Conservation (phyloP, 2,888 invertebrate species). For the Apotomis betuletana region DNA sequence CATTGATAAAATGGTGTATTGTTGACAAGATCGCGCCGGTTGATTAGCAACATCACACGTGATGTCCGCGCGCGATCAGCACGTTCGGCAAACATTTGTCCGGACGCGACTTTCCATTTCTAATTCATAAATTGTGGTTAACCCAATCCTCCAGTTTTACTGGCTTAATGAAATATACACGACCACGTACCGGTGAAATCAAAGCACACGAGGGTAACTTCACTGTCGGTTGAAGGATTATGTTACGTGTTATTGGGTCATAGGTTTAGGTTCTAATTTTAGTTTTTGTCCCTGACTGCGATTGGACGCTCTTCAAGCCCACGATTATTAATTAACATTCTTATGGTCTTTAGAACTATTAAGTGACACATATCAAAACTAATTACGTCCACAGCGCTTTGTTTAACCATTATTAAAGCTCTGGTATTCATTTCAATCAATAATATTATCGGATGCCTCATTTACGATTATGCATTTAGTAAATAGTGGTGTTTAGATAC, state of each 20-base stretch:
- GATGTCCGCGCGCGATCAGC: conserved; percentile 45
- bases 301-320: too few species aligned
- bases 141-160: conserved; percentile 65
- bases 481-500: too few species aligned
- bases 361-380: too few species aligned
- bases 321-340: too few species aligned
- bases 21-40: neutral
- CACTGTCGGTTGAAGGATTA: neutral
- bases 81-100: conserved; percentile 75
- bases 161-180: conserved; percentile 60
- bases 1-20: neutral
- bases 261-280: too few species aligned
- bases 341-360: too few species aligned
- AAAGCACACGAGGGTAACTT: conserved; percentile 43
- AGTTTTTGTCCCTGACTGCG: too few species aligned
- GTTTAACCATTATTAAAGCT: too few species aligned
- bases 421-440: too few species aligned
- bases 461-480: too few species aligned
- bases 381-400: too few species aligned
- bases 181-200: conserved; percentile 43
- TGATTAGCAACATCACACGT: conserved; percentile 23
- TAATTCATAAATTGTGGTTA: conserved; percentile 74
- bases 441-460: too few species aligned
- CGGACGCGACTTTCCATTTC: conserved; percentile 74
- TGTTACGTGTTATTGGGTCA: conserved; percentile 9